phyloP scores from a whole-genome alignment of 2,113 vertebrate genomes.

The Suricata suricatta region DNA sequence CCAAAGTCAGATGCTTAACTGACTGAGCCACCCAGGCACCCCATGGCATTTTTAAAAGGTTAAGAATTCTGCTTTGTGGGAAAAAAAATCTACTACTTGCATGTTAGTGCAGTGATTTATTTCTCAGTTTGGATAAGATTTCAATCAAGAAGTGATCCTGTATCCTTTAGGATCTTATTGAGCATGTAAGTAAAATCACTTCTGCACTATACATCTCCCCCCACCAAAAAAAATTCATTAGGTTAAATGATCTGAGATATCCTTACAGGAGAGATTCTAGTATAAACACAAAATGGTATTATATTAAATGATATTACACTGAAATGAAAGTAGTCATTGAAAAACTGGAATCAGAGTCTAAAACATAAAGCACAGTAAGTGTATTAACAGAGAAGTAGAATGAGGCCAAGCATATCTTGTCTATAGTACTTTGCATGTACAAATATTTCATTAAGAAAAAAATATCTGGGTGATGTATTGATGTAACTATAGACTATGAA shows the following conservation, averaged over 20 bases:
- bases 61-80: not conserved
- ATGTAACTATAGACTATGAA: not conserved
- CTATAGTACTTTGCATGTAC: slow-evolving; percentile 27
- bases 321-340: slow-evolving; percentile 3
- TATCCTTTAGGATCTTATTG: not conserved
- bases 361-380: slow-evolving; percentile 2
- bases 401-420: not conserved
- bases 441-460: slow-evolving; percentile 51
- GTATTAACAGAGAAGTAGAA: not conserved
- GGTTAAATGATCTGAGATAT: not conserved
- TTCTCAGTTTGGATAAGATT: not conserved
- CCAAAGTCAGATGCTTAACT: no score
- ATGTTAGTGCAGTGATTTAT: not conserved
- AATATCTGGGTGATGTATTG: not conserved
- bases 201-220: not conserved
- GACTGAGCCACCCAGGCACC: no score
- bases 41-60: not conserved
- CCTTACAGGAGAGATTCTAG: not conserved
- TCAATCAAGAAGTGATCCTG: slow-evolving; percentile 12
- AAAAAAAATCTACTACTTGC: not conserved
- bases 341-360: not conserved
- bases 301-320: slow-evolving; percentile 3
- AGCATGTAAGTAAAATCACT: not conserved
- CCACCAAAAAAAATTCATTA: not conserved
- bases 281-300: not conserved